A percentile compares a stretch with the other conserved stretches of the same genome.
These are phyloP conservation scores for Aradus depressus DNA, from an alignment of 2,888 invertebrate genomes.

Conservation along the genomic window DNA sequence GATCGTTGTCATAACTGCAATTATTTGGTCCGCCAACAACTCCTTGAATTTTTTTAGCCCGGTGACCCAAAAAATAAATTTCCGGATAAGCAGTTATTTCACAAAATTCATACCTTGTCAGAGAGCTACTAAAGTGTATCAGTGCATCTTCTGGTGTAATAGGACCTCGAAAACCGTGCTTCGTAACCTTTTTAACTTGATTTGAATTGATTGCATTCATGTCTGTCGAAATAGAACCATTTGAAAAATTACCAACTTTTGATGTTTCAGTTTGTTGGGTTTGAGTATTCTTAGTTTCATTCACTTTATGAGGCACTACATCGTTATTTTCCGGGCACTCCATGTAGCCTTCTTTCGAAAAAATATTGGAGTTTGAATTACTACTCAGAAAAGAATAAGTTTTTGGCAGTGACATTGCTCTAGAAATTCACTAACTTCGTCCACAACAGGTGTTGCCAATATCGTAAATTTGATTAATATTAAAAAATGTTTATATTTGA, in stretches of 20 bases:
- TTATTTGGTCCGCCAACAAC: slow-evolving; percentile 79
- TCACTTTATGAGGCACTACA: too few species aligned
- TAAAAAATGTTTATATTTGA: too few species aligned
- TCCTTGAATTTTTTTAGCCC: slow-evolving; percentile 87
- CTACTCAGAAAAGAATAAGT: too few species aligned
- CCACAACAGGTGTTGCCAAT: too few species aligned
- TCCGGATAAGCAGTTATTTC: slow-evolving; percentile 93
- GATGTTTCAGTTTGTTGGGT: too few species aligned
- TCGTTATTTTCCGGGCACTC: too few species aligned
- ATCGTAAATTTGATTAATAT: too few species aligned
- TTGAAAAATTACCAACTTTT: slow-evolving; percentile 11
- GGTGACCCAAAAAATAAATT: slow-evolving; percentile 82
- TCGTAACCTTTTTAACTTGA: slow-evolving; percentile 15
- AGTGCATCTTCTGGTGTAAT: slow-evolving; percentile 74
- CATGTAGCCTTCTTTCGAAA: too few species aligned
- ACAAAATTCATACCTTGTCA: slow-evolving; percentile 91
- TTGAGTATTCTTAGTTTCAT: too few species aligned
- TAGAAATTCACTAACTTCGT: too few species aligned
- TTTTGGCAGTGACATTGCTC: too few species aligned
- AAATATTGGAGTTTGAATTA: too few species aligned
- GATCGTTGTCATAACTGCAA: slow-evolving; percentile 95
- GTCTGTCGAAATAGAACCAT: slow-evolving; percentile 6
- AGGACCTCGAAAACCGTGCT: slow-evolving; percentile 24
- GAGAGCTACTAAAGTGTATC: slow-evolving; percentile 80
- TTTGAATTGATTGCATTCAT: slow-evolving; percentile 10